These are phyloP conservation scores for Forbesichthys agassizii DNA, from an alignment of 2,113 vertebrate genomes.

Conservation along the genomic window DNA sequence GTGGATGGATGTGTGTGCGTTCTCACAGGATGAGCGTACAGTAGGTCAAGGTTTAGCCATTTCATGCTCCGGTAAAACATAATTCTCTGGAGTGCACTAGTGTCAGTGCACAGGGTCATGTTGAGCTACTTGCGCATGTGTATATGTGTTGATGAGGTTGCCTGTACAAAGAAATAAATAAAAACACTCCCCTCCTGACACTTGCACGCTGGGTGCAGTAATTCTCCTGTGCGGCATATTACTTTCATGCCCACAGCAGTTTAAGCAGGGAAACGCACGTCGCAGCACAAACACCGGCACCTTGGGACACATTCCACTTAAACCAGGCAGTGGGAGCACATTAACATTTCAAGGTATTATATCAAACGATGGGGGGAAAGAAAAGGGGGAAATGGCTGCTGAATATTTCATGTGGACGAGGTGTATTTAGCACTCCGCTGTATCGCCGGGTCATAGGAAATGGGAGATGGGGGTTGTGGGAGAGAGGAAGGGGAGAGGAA, in stretches of 20 bases:
- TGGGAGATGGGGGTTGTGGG: too few relatives aligned
- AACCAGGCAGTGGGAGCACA: slow-evolving; percentile 58
- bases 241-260: slow-evolving; percentile 48
- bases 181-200: slow-evolving; percentile 26
- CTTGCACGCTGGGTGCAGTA: slow-evolving; percentile 10
- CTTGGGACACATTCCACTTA: slow-evolving; percentile 57
- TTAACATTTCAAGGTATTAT: slow-evolving; percentile 74
- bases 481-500: too few relatives aligned
- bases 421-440: too few relatives aligned
- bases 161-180: slow-evolving; percentile 31
- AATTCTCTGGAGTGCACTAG: background rate
- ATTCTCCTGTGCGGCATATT: slow-evolving; percentile 41
- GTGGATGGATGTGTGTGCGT: too few relatives aligned
- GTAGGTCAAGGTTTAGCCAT: too few relatives aligned
- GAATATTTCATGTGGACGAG: slow-evolving; percentile 65
- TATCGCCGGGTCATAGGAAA: too few relatives aligned
- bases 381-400: slow-evolving; percentile 58
- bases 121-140: background rate
- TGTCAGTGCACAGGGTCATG: background rate
- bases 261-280: slow-evolving; percentile 35
- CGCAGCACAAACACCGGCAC: slow-evolving; percentile 47
- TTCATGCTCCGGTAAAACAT: too few relatives aligned
- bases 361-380: slow-evolving; percentile 43
- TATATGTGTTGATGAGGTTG: background rate
- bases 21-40: too few relatives aligned